Evolutionary conservation across 92 coral and sea anemone species (phyloP), one percentile per base, ranked within the genome.

Genomic region (Meandrina meandrites): DNA sequence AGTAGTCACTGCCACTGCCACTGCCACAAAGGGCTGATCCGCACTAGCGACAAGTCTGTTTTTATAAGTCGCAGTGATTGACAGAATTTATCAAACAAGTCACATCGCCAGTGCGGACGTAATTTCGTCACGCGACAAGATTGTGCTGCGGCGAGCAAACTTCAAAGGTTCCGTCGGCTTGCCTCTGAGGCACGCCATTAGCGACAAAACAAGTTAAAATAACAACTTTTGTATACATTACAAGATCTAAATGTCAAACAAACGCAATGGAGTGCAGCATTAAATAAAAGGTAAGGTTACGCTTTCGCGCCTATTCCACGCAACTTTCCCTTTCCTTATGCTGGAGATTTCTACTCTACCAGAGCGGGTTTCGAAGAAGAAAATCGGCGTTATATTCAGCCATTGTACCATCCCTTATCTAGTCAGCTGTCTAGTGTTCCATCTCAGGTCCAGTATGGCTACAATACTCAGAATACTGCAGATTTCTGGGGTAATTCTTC

Each of bases 1-100:
- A 30, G 87, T 84, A 37, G 83, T 87, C 14, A 88, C 90, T 73
- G 82, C 87, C n/a, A n/a, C n/a, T n/a, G n/a, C n/a, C n/a, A n/a
- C n/a, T n/a, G n/a, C n/a, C n/a, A n/a, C n/a, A n/a, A 40, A 57
- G 64, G n/a, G 64, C 24, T 4, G 64, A 57, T 57, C 64, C 64
- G n/a, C n/a, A 57, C 64, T 18, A 57, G 64, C n/a, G 24, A 57
- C n/a, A 57, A 57, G 64, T 57, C n/a, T 57, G 64, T 57, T 57
- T 57, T 57, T 17, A 57, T 57, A 57, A 18, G 64, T 11, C 19
- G 18, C 58, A 0, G 7, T 57, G 64, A 57, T 18, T 57, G 64
- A 57, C 64, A 57, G 64, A 57, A 57, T 57, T 57, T 57, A 27
- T 18, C 64, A 57, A 57, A 17, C 64, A 57, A 57, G 64, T 18